Evolutionary conservation across 2,113 vertebrate genomes (phyloP), one percentile per base, ranked within the genome.

Genomic region (Pyxicephalus adspersus): DNA sequence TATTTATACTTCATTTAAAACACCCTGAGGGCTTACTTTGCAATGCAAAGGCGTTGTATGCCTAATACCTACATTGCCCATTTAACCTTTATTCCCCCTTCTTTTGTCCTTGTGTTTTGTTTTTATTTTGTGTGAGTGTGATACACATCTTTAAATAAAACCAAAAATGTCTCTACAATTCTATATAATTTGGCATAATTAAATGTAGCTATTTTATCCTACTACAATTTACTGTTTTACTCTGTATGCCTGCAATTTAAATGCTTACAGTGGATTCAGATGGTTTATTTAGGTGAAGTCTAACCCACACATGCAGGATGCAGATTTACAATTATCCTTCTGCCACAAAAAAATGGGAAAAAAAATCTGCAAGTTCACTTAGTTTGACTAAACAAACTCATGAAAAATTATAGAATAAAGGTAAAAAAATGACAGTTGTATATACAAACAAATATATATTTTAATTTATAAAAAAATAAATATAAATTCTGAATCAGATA

Each of bases 141-240:
- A 85, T 83, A 83, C 84, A 0, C 85, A 83, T 83, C 85, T 92
- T 92, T 91, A 94, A 93, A 93, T 92, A 92, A 89, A 84, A 85
- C 66, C 84, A 87, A 88, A 90, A 89, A 89, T 87, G 87, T 86
- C 73, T 66, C 85, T 88, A 81, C 91, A 93, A 94, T 94, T 91
- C 90, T 91, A 92, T 93, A 86, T 92, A 92, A 93, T 92, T 94
- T 93, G 60, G 83, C 85, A 87, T 92, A 93, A 93, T 93, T 91
- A 93, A 93, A 90, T 87, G 90, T 89, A 91, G 86, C 88, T 92
- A 91, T 93, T 94, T 93, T 89, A 89, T 91, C 83, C 82, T 86
- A 76, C 91, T 93, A 84, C 91, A 92, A 91, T 94, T 92, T 93
- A 85, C 89, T 52, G 83, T 87, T 90, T 87, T 91, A 83, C 87